Percentiles rank a stretch among this genome's conserved stretches.
Evolutionary conservation across 92 coral and sea anemone species (phyloP).

Genomic region (Montipora capitata): DNA sequence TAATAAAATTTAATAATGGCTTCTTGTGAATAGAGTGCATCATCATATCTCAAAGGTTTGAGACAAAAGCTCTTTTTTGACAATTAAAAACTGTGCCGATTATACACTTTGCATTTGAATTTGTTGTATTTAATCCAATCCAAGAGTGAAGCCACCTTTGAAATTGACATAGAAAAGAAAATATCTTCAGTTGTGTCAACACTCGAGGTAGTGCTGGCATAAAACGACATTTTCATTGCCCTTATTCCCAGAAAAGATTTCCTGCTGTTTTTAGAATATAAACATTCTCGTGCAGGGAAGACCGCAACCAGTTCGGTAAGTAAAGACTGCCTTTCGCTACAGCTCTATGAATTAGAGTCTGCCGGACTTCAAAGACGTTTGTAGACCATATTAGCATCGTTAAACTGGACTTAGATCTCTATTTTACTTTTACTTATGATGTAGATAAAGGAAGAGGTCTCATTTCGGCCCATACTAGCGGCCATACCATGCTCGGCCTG

Average conservation of each 20-base stretch:
- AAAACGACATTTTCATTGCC: neutral
- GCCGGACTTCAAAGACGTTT: neutral
- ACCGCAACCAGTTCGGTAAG: slow-evolving; percentile 7
- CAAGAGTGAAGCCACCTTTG: neutral
- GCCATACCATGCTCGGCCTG: too few species aligned
- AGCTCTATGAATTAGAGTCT: neutral
- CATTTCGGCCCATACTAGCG: too few species aligned
- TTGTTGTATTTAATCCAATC: slow-evolving; percentile 4
- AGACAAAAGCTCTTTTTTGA: slow-evolving; percentile 9
- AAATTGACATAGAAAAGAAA: neutral
- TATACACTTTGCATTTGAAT: slow-evolving; percentile 39
- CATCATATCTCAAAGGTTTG: neutral
- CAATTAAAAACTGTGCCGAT: slow-evolving; percentile 18
- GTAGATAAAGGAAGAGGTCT: too few species aligned
- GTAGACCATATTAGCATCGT: neutral
- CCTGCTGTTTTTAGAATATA: neutral
- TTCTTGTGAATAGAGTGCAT: neutral
- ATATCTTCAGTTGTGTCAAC: neutral
- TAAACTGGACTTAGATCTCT: too few species aligned
- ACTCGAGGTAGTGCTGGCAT: neutral
- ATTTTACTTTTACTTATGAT: too few species aligned
- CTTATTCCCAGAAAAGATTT: neutral
- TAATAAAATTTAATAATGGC: neutral
- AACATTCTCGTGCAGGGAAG: neutral
- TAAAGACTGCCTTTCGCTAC: neutral